These are phyloP conservation scores for Cephus nigrinus DNA, from an alignment of 2,888 invertebrate species.

Conservation along the genomic window DNA sequence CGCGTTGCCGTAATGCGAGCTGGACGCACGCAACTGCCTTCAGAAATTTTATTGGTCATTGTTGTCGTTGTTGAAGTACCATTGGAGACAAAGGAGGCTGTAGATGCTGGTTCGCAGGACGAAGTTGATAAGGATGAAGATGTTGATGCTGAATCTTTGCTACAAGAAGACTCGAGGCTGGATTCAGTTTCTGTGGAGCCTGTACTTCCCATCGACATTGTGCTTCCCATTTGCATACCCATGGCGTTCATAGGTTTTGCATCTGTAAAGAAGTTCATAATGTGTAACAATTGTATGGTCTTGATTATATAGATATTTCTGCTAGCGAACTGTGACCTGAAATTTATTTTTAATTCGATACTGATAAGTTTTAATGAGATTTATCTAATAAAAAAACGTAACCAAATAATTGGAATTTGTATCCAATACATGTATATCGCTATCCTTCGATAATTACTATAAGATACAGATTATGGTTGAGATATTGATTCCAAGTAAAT, in stretches of 20 bases:
- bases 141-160: conserved; percentile 60
- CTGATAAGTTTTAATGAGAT: too few species aligned
- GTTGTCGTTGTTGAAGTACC: conserved; percentile 37
- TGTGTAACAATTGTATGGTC: too few species aligned
- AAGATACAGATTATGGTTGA: too few species aligned
- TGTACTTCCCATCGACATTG: conserved; percentile 63
- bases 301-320: too few species aligned
- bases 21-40: conserved; percentile 14
- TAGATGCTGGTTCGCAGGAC: conserved; percentile 58
- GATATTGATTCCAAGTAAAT: too few species aligned
- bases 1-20: conserved; percentile 36
- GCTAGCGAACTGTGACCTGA: too few species aligned
- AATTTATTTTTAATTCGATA: too few species aligned
- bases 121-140: conserved; percentile 61
- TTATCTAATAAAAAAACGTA: too few species aligned
- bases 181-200: conserved; percentile 64
- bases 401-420: too few species aligned
- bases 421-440: too few species aligned
- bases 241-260: conserved; percentile 62
- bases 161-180: conserved; percentile 60
- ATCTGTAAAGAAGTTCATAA: conserved; percentile 34
- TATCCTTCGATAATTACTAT: too few species aligned
- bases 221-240: conserved; percentile 64
- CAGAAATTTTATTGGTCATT: conserved; percentile 30
- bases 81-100: conserved; percentile 43